Evolutionary conservation across 2,113 vertebrate species (phyloP).

Genomic region (Aegotheles bennettii): DNA sequence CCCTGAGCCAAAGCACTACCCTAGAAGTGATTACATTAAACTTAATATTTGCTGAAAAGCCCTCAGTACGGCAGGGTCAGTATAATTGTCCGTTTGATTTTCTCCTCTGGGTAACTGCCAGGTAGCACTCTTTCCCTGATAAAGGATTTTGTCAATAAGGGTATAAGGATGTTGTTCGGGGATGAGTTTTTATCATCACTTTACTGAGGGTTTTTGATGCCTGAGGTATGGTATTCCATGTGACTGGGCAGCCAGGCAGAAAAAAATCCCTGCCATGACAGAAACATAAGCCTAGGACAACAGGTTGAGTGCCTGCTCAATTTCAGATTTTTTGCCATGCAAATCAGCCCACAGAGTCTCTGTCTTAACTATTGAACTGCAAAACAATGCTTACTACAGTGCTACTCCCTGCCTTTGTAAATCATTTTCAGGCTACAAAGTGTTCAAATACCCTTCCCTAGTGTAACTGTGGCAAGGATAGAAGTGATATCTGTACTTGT

Average conservation of each 20-base stretch:
- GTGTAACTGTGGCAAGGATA: not conserved
- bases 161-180: not conserved
- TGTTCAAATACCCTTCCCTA: not conserved
- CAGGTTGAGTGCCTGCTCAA: not conserved
- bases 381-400: not conserved
- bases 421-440: not conserved
- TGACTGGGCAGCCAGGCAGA: not conserved
- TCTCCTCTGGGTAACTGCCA: not conserved
- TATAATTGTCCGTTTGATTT: not conserved
- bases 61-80: not conserved
- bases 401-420: not conserved
- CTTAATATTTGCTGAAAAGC: not conserved
- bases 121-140: not conserved
- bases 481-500: not conserved
- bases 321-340: not conserved
- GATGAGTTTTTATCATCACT: not conserved
- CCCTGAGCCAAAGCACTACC: not conserved
- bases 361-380: not conserved
- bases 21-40: not conserved
- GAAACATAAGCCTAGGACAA: not conserved
- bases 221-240: not conserved
- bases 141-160: not conserved
- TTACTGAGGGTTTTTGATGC: not conserved
- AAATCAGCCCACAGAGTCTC: not conserved
- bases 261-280: not conserved